These are phyloP conservation scores for Mustela nigripes DNA, from an alignment of 2,113 vertebrate species.

Conservation along the genomic window DNA sequence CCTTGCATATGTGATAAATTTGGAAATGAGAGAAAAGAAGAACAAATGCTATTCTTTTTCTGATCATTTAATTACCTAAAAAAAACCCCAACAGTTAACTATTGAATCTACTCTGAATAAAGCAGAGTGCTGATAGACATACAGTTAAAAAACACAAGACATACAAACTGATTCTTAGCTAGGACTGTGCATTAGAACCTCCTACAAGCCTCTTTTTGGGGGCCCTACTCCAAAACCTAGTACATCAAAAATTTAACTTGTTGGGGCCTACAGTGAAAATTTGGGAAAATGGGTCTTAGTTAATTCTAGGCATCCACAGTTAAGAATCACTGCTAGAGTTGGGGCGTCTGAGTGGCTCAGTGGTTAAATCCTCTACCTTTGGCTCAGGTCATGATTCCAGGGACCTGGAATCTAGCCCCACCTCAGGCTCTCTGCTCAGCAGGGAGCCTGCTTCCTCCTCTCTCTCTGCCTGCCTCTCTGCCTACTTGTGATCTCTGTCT, in stretches of 20 bases:
- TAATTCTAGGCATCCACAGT: neutral
- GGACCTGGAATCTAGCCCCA: too few species aligned
- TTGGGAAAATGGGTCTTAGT: neutral
- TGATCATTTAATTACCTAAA: slow-evolving; percentile 51
- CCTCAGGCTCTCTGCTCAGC: too few species aligned
- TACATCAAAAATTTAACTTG: slow-evolving; percentile 39
- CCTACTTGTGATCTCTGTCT: too few species aligned
- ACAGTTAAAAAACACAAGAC: neutral
- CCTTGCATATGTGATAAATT: slow-evolving; percentile 37
- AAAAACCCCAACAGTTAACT: neutral
- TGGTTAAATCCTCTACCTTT: too few species aligned
- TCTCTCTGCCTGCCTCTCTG: too few species aligned
- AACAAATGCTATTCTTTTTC: slow-evolving; percentile 25
- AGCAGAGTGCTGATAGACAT: slow-evolving; percentile 41
- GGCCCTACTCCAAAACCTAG: neutral
- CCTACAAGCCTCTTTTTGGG: neutral
- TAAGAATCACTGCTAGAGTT: slow-evolving; percentile 14
- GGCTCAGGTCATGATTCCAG: too few species aligned
- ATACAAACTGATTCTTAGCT: slow-evolving; percentile 3
- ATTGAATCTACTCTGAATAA: neutral
- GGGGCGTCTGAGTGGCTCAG: too few species aligned
- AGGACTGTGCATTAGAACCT: neutral
- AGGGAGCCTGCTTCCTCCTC: too few species aligned
- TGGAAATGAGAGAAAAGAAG: slow-evolving; percentile 41
- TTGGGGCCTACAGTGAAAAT: neutral